phyloP scores from a whole-genome alignment of 2,113 vertebrate genomes.

The Himantopus leucocephalus region DNA sequence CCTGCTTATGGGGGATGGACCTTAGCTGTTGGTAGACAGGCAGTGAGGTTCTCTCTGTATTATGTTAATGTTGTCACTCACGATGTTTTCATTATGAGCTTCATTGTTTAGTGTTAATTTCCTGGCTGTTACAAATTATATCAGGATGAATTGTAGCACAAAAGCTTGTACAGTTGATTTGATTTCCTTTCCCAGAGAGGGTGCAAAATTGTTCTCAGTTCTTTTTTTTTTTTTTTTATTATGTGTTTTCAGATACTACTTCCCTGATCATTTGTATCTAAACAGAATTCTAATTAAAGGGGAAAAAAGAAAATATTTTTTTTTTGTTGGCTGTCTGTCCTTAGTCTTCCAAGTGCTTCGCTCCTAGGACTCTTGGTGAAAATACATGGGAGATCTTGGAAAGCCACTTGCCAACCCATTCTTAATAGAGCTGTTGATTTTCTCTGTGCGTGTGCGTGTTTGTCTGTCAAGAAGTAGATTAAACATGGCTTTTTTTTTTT shows the following conservation, averaged over 20 bases:
- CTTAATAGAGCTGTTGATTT: neutral
- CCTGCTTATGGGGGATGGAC: neutral
- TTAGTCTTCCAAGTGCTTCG: neutral
- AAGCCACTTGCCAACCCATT: neutral
- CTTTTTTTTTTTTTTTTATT: neutral
- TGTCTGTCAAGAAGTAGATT: neutral
- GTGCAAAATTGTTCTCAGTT: neutral
- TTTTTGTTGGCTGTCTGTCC: neutral
- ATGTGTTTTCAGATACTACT: neutral
- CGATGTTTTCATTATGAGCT: slow-evolving; percentile 29
- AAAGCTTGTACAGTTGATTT: slow-evolving; percentile 16
- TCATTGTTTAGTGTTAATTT: slow-evolving; percentile 52
- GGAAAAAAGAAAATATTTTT: neutral
- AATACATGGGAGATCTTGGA: neutral
- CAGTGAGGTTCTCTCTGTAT: neutral
- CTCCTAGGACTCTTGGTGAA: neutral
- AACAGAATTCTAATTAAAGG: neutral
- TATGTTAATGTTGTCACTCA: slow-evolving; percentile 27
- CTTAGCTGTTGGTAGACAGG: neutral
- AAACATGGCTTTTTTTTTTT: neutral
- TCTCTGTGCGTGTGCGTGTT: neutral
- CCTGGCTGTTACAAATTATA: slow-evolving; percentile 2
- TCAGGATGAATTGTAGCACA: slow-evolving; percentile 18
- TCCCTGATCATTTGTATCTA: neutral
- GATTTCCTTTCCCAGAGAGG: neutral